These are phyloP conservation scores for Morinoia aosen DNA, from an alignment of 2,888 invertebrate species.

Conservation along the genomic window DNA sequence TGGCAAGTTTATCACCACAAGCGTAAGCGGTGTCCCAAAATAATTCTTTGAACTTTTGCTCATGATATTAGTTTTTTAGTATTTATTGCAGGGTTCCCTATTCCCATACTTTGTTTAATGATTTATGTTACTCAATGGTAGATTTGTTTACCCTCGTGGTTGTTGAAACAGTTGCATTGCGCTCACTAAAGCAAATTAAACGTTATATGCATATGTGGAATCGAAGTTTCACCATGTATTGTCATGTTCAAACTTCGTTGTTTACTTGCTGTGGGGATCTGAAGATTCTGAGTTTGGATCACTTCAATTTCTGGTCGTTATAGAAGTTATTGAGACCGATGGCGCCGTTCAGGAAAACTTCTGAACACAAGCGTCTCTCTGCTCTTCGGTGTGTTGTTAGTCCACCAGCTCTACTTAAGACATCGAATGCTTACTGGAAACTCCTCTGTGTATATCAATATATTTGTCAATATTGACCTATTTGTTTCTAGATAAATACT, in stretches of 20 bases:
- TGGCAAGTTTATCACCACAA: not conserved
- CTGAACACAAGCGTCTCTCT: not conserved
- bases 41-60: constrained; percentile 5
- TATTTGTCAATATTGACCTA: constrained; percentile 42
- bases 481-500: constrained; percentile 44
- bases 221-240: not conserved
- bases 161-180: not conserved
- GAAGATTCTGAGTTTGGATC: not conserved
- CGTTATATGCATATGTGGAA: not conserved
- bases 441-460: constrained; percentile 50
- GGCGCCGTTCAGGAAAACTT: not conserved
- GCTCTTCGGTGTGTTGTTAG: not conserved
- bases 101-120: not conserved
- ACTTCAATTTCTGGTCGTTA: not conserved
- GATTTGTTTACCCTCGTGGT: not conserved
- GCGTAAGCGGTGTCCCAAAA: not conserved
- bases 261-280: not conserved
- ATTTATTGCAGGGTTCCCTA: not conserved
- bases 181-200: not conserved
- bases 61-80: constrained; percentile 29
- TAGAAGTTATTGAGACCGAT: not conserved
- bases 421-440: constrained; percentile 45
- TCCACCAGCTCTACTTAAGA: constrained; percentile 14
- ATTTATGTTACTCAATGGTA: not conserved
- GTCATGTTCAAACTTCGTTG: not conserved